Percentiles rank a stretch among this genome's conserved stretches.
Conservation (phyloP, 2,113 vertebrate genomes). For the Phyllostomus hastatus region DNA sequence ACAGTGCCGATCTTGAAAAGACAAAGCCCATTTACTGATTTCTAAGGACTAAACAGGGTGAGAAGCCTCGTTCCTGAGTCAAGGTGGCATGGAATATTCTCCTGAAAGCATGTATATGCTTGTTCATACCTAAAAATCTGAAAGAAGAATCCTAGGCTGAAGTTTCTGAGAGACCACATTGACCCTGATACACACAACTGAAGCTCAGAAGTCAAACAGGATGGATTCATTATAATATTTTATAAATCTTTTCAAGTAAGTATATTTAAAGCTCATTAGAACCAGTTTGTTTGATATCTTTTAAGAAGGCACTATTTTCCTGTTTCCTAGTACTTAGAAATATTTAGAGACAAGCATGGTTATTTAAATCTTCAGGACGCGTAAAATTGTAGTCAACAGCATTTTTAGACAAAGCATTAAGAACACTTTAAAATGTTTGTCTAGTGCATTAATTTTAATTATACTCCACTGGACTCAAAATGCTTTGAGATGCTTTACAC, state of each 20-base stretch:
- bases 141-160: background rate
- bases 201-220: background rate
- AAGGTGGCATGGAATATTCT: background rate
- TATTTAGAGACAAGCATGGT: constrained; percentile 34
- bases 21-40: background rate
- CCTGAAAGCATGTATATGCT: background rate
- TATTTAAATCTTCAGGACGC: constrained; percentile 63
- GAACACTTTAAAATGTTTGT: constrained; percentile 66
- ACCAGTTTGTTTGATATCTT: background rate
- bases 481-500: constrained; percentile 78
- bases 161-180: background rate
- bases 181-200: background rate
- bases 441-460: constrained; percentile 77
- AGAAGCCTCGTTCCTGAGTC: background rate
- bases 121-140: background rate
- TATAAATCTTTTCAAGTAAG: constrained; percentile 16
- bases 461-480: constrained; percentile 70
- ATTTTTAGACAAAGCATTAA: constrained; percentile 67
- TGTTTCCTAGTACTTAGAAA: constrained; percentile 33
- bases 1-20: background rate
- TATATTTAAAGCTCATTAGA: constrained; percentile 7
- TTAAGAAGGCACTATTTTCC: constrained; percentile 33
- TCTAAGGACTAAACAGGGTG: background rate
- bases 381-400: constrained; percentile 62
- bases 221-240: background rate